Conservation (phyloP, 2,888 invertebrate genomes). For the Beris morrisii region DNA sequence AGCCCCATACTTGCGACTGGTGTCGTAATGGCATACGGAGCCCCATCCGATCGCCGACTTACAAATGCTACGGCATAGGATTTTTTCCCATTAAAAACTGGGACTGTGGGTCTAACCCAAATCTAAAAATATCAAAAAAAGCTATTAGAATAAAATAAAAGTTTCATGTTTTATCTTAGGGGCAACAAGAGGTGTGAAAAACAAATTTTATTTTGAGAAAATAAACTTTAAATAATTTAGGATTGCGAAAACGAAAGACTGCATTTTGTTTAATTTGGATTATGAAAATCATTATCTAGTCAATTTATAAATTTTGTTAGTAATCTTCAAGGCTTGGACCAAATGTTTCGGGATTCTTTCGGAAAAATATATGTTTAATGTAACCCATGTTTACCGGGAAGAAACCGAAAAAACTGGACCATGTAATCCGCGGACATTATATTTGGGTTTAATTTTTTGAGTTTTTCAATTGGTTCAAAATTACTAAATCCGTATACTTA, state of each 20-base stretch:
- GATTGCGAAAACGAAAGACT: neutral
- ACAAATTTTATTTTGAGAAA: neutral
- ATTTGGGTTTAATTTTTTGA: constrained; percentile 21
- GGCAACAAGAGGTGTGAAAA: neutral
- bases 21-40: constrained; percentile 49
- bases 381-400: constrained; percentile 68
- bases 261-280: neutral
- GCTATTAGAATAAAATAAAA: constrained; percentile 8
- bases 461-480: neutral
- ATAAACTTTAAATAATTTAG: neutral
- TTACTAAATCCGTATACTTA: constrained; percentile 31
- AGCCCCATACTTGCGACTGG: constrained; percentile 51
- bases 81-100: constrained; percentile 47
- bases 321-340: neutral
- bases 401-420: no score
- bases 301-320: neutral
- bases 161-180: neutral
- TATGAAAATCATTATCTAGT: neutral
- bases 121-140: constrained; percentile 44
- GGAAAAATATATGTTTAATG: constrained; percentile 58
- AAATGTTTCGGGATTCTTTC: constrained; percentile 53
- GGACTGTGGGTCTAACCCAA: constrained; percentile 57
- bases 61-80: constrained; percentile 59
- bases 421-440: no score
- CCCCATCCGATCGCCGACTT: constrained; percentile 55